Evolutionary conservation across 2,888 invertebrate species (phyloP), one percentile per base, ranked within the genome.

Genomic region (Lamproptera curius): DNA sequence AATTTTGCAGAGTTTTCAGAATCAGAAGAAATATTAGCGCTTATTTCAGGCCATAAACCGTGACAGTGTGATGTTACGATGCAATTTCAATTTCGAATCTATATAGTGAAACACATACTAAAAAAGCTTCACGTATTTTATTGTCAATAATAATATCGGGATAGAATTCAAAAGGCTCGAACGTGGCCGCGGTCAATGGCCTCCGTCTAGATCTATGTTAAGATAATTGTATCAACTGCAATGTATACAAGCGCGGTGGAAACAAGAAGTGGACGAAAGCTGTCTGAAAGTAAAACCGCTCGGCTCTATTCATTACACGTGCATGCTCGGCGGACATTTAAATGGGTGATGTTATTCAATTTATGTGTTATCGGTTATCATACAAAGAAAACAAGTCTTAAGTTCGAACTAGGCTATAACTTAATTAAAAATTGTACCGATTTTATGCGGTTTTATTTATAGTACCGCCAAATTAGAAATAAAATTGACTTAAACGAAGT

Each of bases 141-240:
- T 51, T 47, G 28, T 15, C n/a, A 60, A 55, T 57, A 58, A 55
- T n/a, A n/a, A 20, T 20, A 20, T 20, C 6, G 6, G 6, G 6
- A 20, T 3, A 6, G 20, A 20, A 63, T 59, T 64, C 63, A 53
- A 59, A 59, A 56, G 58, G 65, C 57, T 61, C 66, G 64, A 66
- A 61, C 65, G 66, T 65, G 69, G 57, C 56, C 58, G 58, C 70
- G 85, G 82, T 81, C 83, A 74, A 63, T 69, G 82, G 61, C 74
- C 74, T 67, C 58, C 57, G 65, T 67, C 61, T 66, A 82, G 85
- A 85, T 85, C 80, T 82, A 76, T 77, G 82, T 69, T 77, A 66
- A 73, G 85, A 85, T 86, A 83, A 84, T 76, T 81, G 74, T 82
- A 77, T 81, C 74, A 70, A 78, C 81, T 77, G 76, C 79, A 77